Conservation (phyloP, 2,113 vertebrate genomes). For the Daphoenositta chrysoptera region DNA sequence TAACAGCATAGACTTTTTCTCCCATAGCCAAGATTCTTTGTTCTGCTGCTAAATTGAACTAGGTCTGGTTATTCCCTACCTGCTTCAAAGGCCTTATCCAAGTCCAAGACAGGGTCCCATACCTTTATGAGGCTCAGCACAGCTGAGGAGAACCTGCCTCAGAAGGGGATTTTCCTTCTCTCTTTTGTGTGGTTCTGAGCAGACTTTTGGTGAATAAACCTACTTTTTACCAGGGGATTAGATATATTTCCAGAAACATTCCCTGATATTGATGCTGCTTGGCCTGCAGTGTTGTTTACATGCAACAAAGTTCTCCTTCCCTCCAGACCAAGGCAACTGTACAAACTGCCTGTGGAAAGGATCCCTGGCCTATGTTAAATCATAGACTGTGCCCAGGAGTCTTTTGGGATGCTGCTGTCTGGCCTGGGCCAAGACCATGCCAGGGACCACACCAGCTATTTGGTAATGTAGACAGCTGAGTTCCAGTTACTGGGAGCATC, state of each 20-base stretch:
- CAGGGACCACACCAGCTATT: background rate
- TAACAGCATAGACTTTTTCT: background rate
- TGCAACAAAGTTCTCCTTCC: background rate
- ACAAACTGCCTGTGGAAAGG: background rate
- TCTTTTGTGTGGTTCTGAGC: background rate
- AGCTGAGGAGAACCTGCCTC: background rate
- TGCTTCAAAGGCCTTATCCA: background rate
- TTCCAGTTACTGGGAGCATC: background rate
- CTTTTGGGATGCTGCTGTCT: background rate
- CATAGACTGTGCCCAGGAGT: background rate
- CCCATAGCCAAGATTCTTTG: background rate
- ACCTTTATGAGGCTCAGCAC: background rate
- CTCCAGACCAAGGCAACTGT: background rate
- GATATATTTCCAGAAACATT: background rate
- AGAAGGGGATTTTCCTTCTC: background rate
- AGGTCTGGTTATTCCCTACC: background rate
- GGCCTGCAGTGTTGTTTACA: background rate
- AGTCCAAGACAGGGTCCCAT: background rate
- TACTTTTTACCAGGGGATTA: background rate
- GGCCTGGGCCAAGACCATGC: background rate
- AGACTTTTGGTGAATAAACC: background rate
- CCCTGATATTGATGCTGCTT: background rate
- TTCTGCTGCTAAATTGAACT: background rate
- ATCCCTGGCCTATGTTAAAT: background rate
- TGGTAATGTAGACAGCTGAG: background rate